Base-by-base conservation (phyloP, 1,140 invertebrate genomes). In the Holotrichia oblita region DNA sequence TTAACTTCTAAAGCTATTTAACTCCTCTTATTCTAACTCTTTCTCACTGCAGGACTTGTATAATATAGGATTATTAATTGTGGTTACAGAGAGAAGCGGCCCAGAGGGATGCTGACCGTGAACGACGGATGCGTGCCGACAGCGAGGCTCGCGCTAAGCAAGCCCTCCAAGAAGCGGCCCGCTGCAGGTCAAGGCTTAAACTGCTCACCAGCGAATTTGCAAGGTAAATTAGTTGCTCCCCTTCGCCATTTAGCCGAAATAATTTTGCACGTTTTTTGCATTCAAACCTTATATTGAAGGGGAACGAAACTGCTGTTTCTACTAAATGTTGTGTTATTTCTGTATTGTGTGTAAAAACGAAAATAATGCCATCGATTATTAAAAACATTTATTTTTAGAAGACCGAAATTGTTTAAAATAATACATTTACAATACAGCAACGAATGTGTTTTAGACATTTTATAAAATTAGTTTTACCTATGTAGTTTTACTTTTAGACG, bases 61-160 rank as follows among this genome's bases (percentile, higher is more conserved):
- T 40, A 41, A 74, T 74, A 74, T 17, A 74, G 73, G 17, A 34
- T 74, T 74, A 24, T 76, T 55, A 44, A 42, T 76, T 64, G 44
- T 34, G 78, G 82, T 83, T 90, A 3, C 87, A 91, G 90, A 89
- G 89, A 83, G 90, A 91, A 87, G 87, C 89, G 83, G 87, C 89
- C 76, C 89, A 90, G 85, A 89, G 89, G 86, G 90, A 91, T 90
- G 89, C 90, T 85, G 90, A 91, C 85, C 87, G 90, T 78, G 90
- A 91, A 85, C 86, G 90, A 55, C 86, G 89, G 81, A 87, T 89
- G 82, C 89, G 89, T 82, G 85, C 89, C 85, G 89, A 90, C 82
- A 89, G 89, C 81, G 90, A 90, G 83, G 86, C 88, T 80, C 87
- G 89, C 55, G 85, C 89, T 76, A 89, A 89, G 79, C 89, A 89